These are phyloP conservation scores for Scolopax mira DNA, from an alignment of 2,113 vertebrate species.

Conservation along the genomic window DNA sequence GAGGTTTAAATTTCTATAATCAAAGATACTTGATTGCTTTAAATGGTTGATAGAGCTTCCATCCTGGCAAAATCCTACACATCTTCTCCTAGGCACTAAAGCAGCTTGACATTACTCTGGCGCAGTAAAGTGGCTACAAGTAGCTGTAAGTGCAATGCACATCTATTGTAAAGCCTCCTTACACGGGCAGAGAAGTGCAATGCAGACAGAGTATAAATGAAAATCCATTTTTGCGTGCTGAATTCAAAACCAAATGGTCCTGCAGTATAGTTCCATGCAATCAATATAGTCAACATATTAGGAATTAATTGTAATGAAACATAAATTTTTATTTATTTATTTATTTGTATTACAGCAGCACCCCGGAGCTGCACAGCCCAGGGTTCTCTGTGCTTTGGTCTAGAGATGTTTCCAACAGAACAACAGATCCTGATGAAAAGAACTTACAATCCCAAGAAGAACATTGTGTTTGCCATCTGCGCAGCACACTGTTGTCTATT, in stretches of 20 bases:
- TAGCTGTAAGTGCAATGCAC: slow-evolving; percentile 6
- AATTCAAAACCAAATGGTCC: background rate
- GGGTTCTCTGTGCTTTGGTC: background rate
- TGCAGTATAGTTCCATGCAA: background rate
- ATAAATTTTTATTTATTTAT: background rate
- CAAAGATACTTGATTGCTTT: background rate
- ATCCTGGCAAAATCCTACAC: background rate
- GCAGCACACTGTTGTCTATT: background rate
- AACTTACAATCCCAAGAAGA: background rate
- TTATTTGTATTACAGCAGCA: background rate
- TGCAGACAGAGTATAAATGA: background rate
- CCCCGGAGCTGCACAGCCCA: background rate
- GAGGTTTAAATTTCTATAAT: background rate
- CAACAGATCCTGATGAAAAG: background rate
- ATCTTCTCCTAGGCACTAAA: background rate
- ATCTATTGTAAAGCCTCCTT: slow-evolving; percentile 33
- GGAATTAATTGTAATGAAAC: background rate
- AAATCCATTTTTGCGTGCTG: background rate
- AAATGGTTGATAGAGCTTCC: background rate
- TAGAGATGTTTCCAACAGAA: background rate
- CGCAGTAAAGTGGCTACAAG: slow-evolving; percentile 17
- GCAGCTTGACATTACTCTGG: background rate
- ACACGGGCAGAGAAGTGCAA: background rate
- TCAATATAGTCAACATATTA: background rate
- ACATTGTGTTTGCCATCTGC: background rate